These are phyloP conservation scores for Polietes domitor DNA, from an alignment of 2,888 invertebrate species.

Conservation along the genomic window DNA sequence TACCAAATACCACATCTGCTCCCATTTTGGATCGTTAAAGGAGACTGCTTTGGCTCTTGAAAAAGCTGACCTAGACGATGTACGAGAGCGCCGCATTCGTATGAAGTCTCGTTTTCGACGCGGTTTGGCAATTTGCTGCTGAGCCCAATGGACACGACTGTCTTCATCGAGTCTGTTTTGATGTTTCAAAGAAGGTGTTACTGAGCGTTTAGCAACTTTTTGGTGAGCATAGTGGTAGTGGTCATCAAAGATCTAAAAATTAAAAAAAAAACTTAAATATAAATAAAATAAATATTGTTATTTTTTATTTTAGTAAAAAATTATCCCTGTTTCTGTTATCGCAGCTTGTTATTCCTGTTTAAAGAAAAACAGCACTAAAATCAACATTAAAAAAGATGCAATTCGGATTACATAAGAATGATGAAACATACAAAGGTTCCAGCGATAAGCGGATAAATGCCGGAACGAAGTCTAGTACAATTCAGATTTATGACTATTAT, in stretches of 20 bases:
- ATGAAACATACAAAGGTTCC: too few species aligned
- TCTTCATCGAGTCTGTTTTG: conserved; percentile 88
- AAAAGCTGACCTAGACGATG: conserved; percentile 73
- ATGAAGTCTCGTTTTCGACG: conserved; percentile 91
- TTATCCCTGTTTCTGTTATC: too few species aligned
- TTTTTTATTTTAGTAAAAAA: too few species aligned
- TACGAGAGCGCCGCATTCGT: conserved; percentile 80
- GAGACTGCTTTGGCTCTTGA: conserved; percentile 78
- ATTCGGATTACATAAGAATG: too few species aligned
- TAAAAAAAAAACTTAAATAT: conserved; percentile 5
- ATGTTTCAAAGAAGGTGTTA: conserved; percentile 86
- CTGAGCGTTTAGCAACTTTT: conserved; percentile 89
- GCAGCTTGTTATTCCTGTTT: too few species aligned
- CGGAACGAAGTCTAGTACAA: too few species aligned
- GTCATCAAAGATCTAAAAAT: conserved; percentile 90
- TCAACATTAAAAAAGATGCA: too few species aligned
- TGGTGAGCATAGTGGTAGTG: conserved; percentile 93
- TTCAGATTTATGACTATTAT: too few species aligned
- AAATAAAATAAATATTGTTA: background rate
- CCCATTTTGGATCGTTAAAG: conserved; percentile 95
- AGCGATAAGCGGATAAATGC: too few species aligned
- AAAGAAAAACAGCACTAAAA: too few species aligned
- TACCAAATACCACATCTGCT: conserved; percentile 98
- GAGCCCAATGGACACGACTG: conserved; percentile 89
- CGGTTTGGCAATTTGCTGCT: conserved; percentile 90